phyloP scores from a whole-genome alignment of 2,113 vertebrate genomes.

The Aegypius monachus region DNA sequence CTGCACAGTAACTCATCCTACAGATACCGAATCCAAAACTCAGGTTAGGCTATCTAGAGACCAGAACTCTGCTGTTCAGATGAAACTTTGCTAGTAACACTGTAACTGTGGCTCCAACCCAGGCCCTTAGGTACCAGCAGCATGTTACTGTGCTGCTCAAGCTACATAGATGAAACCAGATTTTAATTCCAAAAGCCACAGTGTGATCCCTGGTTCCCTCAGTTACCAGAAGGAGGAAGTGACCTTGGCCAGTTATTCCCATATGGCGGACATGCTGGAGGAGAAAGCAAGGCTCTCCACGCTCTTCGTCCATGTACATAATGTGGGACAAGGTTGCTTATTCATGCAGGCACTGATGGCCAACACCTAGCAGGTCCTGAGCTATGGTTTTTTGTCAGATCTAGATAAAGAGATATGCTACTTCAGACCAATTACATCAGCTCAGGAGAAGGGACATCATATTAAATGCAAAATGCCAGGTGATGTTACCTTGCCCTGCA shows the following conservation, averaged over 20 bases:
- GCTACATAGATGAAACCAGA: background rate
- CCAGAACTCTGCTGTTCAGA: background rate
- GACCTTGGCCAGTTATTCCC: background rate
- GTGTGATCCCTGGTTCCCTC: background rate
- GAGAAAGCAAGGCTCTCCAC: background rate
- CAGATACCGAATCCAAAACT: background rate
- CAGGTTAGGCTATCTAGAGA: background rate
- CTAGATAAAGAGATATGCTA: background rate
- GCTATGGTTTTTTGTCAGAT: background rate
- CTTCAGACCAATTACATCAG: background rate
- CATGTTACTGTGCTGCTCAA: background rate
- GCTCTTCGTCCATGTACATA: background rate
- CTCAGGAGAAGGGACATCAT: background rate
- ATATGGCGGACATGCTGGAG: background rate
- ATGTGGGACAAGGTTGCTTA: background rate
- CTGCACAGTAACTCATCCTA: background rate
- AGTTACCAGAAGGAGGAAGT: background rate
- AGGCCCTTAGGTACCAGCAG: background rate
- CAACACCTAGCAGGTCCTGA: background rate
- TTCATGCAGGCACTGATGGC: background rate
- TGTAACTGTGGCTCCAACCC: background rate
- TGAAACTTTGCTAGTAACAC: background rate
- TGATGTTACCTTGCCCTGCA: background rate
- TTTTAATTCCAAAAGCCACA: background rate
- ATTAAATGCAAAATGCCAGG: background rate